Percentiles rank a stretch among this genome's conserved stretches.
phyloP scores from a whole-genome alignment of 2,113 vertebrate genomes.

The Forbesichthys papilliferus region DNA sequence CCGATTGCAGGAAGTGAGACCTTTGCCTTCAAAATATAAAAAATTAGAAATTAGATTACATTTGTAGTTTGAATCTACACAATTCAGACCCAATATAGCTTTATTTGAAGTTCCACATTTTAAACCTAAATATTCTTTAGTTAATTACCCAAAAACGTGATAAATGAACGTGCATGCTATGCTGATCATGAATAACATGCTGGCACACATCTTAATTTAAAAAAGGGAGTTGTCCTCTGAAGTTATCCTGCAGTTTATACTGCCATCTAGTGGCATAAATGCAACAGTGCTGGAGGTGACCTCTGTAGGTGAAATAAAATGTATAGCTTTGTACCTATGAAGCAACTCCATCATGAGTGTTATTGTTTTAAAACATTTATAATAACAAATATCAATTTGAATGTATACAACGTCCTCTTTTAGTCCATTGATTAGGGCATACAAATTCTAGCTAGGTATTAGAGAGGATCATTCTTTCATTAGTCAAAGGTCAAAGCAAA shows the following conservation, averaged over 20 bases:
- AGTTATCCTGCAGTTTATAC: no score
- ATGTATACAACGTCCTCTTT: no score
- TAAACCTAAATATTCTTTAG: conserved; percentile 26
- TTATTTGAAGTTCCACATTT: conserved; percentile 42
- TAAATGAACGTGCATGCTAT: conserved; percentile 18
- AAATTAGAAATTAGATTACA: conserved; percentile 19
- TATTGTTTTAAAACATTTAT: no score
- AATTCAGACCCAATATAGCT: conserved; percentile 27
- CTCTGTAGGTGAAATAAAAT: no score
- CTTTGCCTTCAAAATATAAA: conserved; percentile 42
- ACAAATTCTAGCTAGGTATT: conserved; percentile 9
- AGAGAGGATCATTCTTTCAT: neutral
- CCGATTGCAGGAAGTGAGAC: conserved; percentile 45
- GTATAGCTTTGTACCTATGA: no score
- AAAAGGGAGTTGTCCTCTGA: neutral
- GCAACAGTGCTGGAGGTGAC: no score
- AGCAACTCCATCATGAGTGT: no score
- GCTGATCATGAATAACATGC: conserved; percentile 14
- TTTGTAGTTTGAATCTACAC: conserved; percentile 24
- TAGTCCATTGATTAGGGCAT: neutral
- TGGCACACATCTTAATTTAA: conserved; percentile 12
- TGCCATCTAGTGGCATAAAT: no score
- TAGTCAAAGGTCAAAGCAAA: neutral
- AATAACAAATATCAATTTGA: no score
- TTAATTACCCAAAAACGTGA: conserved; percentile 31